Conservation (phyloP, 1,140 invertebrate genomes). For the Drosophila nannoptera region DNA sequence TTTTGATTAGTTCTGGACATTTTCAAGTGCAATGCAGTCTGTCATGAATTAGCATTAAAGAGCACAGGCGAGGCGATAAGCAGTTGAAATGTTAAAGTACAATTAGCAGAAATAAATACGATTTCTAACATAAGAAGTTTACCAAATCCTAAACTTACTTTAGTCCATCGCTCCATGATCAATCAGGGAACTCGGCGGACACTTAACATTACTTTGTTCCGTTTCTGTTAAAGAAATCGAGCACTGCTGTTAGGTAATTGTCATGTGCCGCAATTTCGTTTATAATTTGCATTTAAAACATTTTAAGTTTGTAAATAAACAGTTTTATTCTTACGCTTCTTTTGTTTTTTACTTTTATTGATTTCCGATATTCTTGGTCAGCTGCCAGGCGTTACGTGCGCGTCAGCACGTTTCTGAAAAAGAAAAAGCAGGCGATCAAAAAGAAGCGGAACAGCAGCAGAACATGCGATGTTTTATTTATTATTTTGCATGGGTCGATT, state of each 20-base stretch:
- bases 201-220: too few species aligned
- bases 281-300: conserved; percentile 2
- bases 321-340: not conserved
- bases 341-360: conserved; percentile 47
- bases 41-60: not conserved
- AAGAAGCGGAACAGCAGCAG: conserved; percentile 2
- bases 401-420: conserved; percentile 50
- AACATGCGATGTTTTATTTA: conserved; percentile 69
- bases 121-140: too few species aligned
- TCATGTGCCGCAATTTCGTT: not conserved
- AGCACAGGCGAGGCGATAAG: too few species aligned
- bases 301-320: not conserved
- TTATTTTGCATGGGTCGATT: conserved; percentile 47
- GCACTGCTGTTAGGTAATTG: conserved; percentile 2
- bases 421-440: not conserved
- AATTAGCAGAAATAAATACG: too few species aligned
- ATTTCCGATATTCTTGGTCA: conserved; percentile 57
- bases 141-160: not conserved
- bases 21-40: conserved; percentile 20
- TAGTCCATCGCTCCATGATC: not conserved
- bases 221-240: too few species aligned
- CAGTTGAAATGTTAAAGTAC: too few species aligned
- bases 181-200: too few species aligned
- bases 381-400: conserved; percentile 53
- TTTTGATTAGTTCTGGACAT: not conserved